Percentiles rank a stretch among this genome's conserved stretches.
phyloP scores from a whole-genome alignment of 2,888 invertebrate genomes.

The Ochropleura leucogaster region DNA sequence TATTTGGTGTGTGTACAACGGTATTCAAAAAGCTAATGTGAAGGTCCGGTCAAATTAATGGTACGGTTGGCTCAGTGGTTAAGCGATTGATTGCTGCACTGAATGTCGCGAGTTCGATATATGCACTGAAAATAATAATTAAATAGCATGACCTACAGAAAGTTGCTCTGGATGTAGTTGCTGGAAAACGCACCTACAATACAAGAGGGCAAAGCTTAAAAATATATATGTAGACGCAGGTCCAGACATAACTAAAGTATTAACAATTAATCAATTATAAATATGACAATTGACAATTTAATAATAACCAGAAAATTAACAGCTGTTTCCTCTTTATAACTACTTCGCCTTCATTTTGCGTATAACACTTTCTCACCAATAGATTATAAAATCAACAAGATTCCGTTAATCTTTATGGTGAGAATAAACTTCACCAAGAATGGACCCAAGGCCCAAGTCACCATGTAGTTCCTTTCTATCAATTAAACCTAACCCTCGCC shows the following conservation, averaged over 20 bases:
- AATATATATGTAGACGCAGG: not conserved
- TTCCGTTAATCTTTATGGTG: conserved; percentile 2
- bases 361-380: not conserved
- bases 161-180: too few relatives aligned
- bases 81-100: too few relatives aligned
- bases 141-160: too few relatives aligned
- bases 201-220: too few relatives aligned
- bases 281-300: not conserved
- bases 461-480: conserved; percentile 2
- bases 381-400: not conserved
- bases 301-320: not conserved
- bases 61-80: too few relatives aligned
- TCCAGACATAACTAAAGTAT: not conserved
- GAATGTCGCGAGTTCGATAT: too few relatives aligned
- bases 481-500: conserved; percentile 30
- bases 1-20: not conserved
- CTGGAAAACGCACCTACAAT: too few relatives aligned
- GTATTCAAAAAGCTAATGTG: not conserved
- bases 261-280: too few relatives aligned
- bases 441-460: conserved; percentile 1
- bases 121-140: too few relatives aligned
- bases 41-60: not conserved
- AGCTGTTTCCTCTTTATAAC: not conserved
- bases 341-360: not conserved
- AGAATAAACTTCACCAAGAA: conserved; percentile 15